Percentiles rank a stretch among this genome's conserved stretches.
Evolutionary conservation across 2,888 invertebrate species (phyloP).

Genomic region (Neocrepidodera transversa): DNA sequence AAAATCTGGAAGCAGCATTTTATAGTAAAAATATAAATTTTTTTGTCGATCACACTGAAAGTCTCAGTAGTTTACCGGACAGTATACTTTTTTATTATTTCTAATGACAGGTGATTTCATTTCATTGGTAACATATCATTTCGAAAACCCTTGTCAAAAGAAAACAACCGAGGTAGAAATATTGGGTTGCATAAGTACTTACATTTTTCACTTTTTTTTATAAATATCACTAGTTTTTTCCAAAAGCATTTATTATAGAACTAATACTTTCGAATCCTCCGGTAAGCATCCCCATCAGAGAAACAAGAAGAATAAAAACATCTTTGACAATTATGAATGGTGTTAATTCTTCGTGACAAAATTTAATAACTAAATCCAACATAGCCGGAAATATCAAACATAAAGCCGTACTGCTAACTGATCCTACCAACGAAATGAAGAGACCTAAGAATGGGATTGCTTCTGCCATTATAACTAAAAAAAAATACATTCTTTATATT

Average conservation of each 20-base stretch:
- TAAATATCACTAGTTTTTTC: neutral
- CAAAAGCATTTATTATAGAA: conserved; percentile 60
- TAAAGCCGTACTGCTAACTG: conserved; percentile 85
- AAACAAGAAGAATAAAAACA: conserved; percentile 69
- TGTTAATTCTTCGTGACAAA: conserved; percentile 66
- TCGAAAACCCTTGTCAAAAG: neutral
- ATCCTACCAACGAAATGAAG: conserved; percentile 91
- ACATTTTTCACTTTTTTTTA: neutral
- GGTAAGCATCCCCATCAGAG: conserved; percentile 73
- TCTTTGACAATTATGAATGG: conserved; percentile 66
- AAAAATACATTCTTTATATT: conserved; percentile 16
- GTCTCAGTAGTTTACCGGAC: neutral
- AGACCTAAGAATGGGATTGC: conserved; percentile 84
- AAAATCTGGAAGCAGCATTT: too few species aligned
- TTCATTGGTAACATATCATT: neutral
- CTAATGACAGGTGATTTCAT: neutral
- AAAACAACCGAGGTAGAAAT: neutral
- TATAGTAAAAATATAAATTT: too few species aligned
- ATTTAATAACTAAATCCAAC: conserved; percentile 78
- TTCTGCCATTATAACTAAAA: conserved; percentile 83
- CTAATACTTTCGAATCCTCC: conserved; percentile 78
- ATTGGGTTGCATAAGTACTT: neutral
- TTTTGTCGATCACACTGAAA: too few species aligned
- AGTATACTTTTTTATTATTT: conserved; percentile 1
- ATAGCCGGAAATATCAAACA: conserved; percentile 89